A percentile compares a stretch with the other conserved stretches of the same genome.
phyloP scores from a whole-genome alignment of 35 echinoderm and acorn worm species.

The Nesometra sesokonis region DNA sequence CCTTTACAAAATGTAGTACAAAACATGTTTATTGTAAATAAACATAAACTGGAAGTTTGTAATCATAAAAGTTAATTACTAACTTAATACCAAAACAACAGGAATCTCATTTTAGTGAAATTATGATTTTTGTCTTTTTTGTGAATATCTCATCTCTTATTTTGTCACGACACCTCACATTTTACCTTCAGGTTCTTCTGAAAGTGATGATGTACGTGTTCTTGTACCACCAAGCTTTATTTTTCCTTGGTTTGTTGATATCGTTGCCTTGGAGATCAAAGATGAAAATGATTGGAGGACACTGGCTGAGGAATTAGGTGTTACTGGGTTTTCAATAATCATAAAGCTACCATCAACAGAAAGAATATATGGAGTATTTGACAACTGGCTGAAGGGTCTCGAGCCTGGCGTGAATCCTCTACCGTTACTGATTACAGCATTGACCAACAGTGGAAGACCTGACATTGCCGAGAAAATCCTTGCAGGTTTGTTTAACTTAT shows the following conservation, averaged over 20 bases:
- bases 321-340: not conserved
- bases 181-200: too few relatives aligned
- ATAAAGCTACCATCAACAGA: not conserved
- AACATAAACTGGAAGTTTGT: too few relatives aligned
- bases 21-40: too few relatives aligned
- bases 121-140: too few relatives aligned
- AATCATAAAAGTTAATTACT: too few relatives aligned
- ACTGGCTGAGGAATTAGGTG: not conserved
- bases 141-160: too few relatives aligned
- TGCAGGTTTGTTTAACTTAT: not conserved
- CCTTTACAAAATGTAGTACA: too few relatives aligned
- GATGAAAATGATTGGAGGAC: not conserved
- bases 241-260: not conserved
- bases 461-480: not conserved
- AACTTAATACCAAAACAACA: too few relatives aligned
- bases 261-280: not conserved
- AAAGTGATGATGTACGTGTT: too few relatives aligned
- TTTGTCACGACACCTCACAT: too few relatives aligned
- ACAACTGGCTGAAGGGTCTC: not conserved
- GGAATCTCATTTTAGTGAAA: too few relatives aligned
- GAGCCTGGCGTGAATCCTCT: not conserved
- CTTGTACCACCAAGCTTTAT: not conserved
- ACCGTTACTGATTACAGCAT: not conserved
- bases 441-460: not conserved
- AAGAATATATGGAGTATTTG: not conserved